Evolutionary conservation across 2,888 invertebrate genomes (phyloP).

Genomic region (Lepidochrysops patricia): DNA sequence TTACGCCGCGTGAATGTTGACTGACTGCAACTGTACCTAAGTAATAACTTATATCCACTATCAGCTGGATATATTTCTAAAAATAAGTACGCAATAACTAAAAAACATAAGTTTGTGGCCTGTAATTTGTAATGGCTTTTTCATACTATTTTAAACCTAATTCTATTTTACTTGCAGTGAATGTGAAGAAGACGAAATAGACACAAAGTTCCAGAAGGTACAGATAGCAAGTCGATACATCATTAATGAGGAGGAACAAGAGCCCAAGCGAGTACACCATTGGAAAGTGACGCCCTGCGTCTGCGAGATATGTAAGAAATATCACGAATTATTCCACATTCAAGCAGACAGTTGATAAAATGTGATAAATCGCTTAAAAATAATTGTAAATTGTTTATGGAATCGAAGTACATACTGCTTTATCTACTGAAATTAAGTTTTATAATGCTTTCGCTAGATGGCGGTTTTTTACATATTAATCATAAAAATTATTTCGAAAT

Average conservation of each 20-base stretch:
- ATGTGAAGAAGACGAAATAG: slow-evolving; percentile 12
- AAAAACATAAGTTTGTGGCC: too few species aligned
- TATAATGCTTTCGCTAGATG: neutral
- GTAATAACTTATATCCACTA: too few species aligned
- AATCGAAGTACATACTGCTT: neutral
- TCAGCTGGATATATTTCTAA: too few species aligned
- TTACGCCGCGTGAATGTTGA: too few species aligned
- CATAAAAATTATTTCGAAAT: neutral
- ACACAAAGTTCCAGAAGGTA: slow-evolving; percentile 34
- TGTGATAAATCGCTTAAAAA: too few species aligned
- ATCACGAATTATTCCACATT: slow-evolving; percentile 56
- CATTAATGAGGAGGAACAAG: slow-evolving; percentile 27
- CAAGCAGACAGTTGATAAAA: slow-evolving; percentile 17
- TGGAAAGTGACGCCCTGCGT: slow-evolving; percentile 39
- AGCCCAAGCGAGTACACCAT: slow-evolving; percentile 20
- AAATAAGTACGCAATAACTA: too few species aligned
- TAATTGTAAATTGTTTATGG: neutral
- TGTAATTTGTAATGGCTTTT: too few species aligned
- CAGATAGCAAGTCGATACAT: slow-evolving; percentile 53
- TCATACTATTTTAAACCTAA: too few species aligned
- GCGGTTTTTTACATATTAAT: too few species aligned
- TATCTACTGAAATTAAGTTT: neutral
- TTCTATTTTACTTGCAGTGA: slow-evolving; percentile 16
- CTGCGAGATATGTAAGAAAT: slow-evolving; percentile 58
- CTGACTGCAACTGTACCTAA: too few species aligned